A percentile compares a stretch with the other conserved stretches of the same genome.
Evolutionary conservation across 1,140 invertebrate species (phyloP).

Genomic region (Heterodera carotae): DNA sequence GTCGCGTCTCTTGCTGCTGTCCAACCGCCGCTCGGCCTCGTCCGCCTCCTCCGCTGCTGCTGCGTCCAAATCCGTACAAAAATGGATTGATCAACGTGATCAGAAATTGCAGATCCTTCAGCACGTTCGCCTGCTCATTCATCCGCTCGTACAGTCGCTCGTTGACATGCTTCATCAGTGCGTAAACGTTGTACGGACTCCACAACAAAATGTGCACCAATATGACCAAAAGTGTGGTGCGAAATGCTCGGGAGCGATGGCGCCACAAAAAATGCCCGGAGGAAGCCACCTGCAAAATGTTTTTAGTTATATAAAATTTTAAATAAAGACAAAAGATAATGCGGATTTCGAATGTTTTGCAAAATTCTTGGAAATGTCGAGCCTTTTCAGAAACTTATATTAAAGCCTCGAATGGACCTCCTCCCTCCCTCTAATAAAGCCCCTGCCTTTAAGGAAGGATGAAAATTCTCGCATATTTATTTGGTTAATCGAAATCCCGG

Average conservation of each 20-base stretch:
- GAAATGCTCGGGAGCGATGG: conserved; percentile 56
- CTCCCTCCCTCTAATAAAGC: too few relatives aligned
- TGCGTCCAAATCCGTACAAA: conserved; percentile 54
- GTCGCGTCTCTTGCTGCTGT: neutral
- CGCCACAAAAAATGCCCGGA: conserved; percentile 52
- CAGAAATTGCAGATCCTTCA: conserved; percentile 63
- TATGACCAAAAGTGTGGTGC: conserved; percentile 60
- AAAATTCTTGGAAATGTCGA: too few relatives aligned
- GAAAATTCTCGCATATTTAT: too few relatives aligned
- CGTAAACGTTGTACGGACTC: conserved; percentile 61
- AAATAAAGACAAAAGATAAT: too few relatives aligned
- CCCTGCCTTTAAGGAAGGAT: too few relatives aligned
- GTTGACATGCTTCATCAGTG: conserved; percentile 58
- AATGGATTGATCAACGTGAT: conserved; percentile 64
- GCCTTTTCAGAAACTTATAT: too few relatives aligned
- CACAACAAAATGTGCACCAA: conserved; percentile 60
- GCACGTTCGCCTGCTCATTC: conserved; percentile 56
- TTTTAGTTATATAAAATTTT: neutral
- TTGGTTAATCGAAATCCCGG: too few relatives aligned
- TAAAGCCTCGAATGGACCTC: too few relatives aligned
- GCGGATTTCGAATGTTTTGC: too few relatives aligned
- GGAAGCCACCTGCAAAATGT: neutral
- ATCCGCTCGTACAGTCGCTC: conserved; percentile 43
- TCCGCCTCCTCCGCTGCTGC: neutral
- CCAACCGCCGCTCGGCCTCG: neutral